These are phyloP conservation scores for Apis cerana DNA, from an alignment of 1,140 invertebrate genomes.

Conservation along the genomic window DNA sequence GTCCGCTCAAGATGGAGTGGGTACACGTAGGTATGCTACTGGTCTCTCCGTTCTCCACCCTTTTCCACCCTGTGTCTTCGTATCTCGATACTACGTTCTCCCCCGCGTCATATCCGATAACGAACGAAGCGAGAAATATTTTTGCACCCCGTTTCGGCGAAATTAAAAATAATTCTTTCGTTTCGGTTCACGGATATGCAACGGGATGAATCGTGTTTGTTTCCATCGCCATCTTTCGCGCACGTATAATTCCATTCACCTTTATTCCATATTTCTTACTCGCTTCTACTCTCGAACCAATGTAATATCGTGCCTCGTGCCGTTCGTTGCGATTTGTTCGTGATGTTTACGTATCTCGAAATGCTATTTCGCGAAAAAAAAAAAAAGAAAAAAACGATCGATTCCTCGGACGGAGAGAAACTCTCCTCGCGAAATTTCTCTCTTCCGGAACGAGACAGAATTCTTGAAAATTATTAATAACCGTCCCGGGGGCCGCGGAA, in stretches of 20 bases:
- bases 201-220: no score
- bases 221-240: no score
- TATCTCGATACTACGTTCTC: not conserved
- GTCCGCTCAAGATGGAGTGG: conserved; percentile 60
- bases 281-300: no score
- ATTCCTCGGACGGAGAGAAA: no score
- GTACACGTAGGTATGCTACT: conserved; percentile 58
- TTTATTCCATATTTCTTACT: no score
- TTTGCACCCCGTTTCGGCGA: conserved; percentile 5
- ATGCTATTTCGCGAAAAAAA: no score
- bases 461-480: conserved; percentile 18
- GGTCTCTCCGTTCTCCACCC: conserved; percentile 35
- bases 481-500: not conserved
- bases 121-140: conserved; percentile 10
- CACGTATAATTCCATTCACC: no score
- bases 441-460: not conserved
- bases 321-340: no score
- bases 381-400: no score
- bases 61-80: conserved; percentile 26
- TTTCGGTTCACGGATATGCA: not conserved
- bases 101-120: conserved; percentile 35
- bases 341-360: no score
- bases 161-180: conserved; percentile 35
- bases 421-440: not conserved
- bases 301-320: no score